These are phyloP conservation scores for Drepanosiphum platanoidis DNA, from an alignment of 2,888 invertebrate species.

Conservation along the genomic window DNA sequence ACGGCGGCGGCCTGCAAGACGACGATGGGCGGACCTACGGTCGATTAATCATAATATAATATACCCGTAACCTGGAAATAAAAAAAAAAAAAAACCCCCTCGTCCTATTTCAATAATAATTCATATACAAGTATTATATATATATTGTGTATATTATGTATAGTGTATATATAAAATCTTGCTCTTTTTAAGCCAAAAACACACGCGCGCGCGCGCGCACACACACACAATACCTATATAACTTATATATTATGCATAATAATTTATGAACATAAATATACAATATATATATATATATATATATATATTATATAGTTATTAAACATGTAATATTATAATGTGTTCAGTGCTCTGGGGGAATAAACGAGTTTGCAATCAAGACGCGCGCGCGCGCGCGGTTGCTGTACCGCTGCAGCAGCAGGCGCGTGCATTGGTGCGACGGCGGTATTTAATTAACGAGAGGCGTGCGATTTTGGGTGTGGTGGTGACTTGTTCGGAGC, in stretches of 20 bases:
- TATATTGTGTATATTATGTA: too few species aligned
- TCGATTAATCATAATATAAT: constrained; percentile 19
- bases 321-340: background rate
- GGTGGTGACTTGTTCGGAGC: background rate
- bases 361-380: background rate
- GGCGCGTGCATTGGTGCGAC: too few species aligned
- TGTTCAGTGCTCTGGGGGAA: background rate
- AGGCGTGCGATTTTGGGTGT: constrained; percentile 5
- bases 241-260: too few species aligned
- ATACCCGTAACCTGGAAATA: background rate
- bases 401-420: too few species aligned
- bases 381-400: background rate
- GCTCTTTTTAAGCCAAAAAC: background rate
- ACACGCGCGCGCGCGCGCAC: background rate
- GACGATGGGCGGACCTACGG: constrained; percentile 12
- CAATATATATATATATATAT: background rate
- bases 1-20: background rate
- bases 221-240: too few species aligned
- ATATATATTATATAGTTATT: too few species aligned
- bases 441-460: constrained; percentile 6
- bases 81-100: background rate
- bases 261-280: too few species aligned
- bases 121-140: background rate
- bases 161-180: background rate
- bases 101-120: background rate